Evolutionary conservation across 2,888 invertebrate species (phyloP).

Genomic region (Masnerella sp.): DNA sequence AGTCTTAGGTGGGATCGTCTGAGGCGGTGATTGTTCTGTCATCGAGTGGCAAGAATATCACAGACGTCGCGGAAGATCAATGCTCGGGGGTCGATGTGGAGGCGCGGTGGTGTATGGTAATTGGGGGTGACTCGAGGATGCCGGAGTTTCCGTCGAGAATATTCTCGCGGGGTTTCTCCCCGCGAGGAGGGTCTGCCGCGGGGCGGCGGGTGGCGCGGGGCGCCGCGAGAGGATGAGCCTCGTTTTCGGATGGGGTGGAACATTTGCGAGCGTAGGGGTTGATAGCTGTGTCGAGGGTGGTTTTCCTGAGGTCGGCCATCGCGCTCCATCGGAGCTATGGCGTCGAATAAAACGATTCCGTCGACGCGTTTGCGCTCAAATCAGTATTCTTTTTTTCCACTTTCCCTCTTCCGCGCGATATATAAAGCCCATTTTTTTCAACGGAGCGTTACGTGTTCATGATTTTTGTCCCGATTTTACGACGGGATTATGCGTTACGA

Average conservation of each 20-base stretch:
- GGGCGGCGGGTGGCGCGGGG: slow-evolving; percentile 43
- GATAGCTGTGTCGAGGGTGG: slow-evolving; percentile 73
- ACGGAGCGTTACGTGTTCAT: neutral
- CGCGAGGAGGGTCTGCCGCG: slow-evolving; percentile 61
- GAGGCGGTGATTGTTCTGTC: slow-evolving; percentile 43
- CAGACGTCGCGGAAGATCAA: slow-evolving; percentile 59
- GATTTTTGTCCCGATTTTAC: neutral
- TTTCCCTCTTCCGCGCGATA: slow-evolving; percentile 39
- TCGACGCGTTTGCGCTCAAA: slow-evolving; percentile 62
- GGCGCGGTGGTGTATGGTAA: slow-evolving; percentile 63
- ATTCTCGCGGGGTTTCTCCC: slow-evolving; percentile 71
- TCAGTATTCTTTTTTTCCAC: slow-evolving; percentile 58
- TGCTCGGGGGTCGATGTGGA: slow-evolving; percentile 53
- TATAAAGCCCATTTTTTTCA: slow-evolving; percentile 27
- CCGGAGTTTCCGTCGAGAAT: slow-evolving; percentile 69
- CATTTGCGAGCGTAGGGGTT: slow-evolving; percentile 65
- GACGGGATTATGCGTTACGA: no score
- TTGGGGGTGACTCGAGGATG: slow-evolving; percentile 63
- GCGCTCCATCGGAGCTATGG: slow-evolving; percentile 73
- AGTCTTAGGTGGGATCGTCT: neutral
- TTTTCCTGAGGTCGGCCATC: slow-evolving; percentile 74
- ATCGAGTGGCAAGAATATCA: slow-evolving; percentile 53
- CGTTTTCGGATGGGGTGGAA: slow-evolving; percentile 64
- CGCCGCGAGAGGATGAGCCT: slow-evolving; percentile 60
- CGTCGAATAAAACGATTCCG: slow-evolving; percentile 67